Evolutionary conservation across 2,888 invertebrate species (phyloP).

Genomic region (Epiblema foenella): DNA sequence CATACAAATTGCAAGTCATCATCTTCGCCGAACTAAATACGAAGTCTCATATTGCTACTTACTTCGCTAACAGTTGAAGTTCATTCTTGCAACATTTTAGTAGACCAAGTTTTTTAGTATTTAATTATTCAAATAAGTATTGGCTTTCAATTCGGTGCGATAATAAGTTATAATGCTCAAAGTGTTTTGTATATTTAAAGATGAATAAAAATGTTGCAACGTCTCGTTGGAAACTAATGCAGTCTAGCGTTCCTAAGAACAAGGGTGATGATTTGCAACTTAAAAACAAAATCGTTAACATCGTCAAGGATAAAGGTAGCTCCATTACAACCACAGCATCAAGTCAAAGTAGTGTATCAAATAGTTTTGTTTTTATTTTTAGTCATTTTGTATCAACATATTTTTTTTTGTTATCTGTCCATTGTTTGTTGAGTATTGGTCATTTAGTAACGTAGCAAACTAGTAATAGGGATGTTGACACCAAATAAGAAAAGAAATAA

Average conservation of each 20-base stretch:
- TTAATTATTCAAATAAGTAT: background rate
- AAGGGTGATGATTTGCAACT: constrained; percentile 53
- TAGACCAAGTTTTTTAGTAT: background rate
- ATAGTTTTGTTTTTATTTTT: too few relatives aligned
- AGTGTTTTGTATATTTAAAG: constrained; percentile 11
- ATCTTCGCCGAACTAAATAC: constrained; percentile 15
- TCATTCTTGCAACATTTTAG: constrained; percentile 1
- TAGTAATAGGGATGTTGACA: too few relatives aligned
- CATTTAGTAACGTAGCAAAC: too few relatives aligned
- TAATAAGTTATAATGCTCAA: background rate
- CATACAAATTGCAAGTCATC: constrained; percentile 28
- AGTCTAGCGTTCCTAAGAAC: constrained; percentile 62
- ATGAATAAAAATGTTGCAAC: constrained; percentile 64
- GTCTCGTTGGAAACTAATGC: constrained; percentile 73
- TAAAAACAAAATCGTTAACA: constrained; percentile 61
- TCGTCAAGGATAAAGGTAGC: constrained; percentile 71
- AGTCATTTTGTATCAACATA: background rate
- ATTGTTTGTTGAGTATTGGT: too few relatives aligned
- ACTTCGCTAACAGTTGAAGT: constrained; percentile 3
- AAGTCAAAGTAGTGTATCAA: background rate
- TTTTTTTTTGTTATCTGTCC: background rate
- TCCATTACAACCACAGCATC: constrained; percentile 15
- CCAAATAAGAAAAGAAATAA: too few relatives aligned
- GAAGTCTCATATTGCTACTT: constrained; percentile 14
- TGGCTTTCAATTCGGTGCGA: background rate